Evolutionary conservation across 2,797 vertebrate species (phyloP).

Genomic region (Eulemur coronatus): DNA sequence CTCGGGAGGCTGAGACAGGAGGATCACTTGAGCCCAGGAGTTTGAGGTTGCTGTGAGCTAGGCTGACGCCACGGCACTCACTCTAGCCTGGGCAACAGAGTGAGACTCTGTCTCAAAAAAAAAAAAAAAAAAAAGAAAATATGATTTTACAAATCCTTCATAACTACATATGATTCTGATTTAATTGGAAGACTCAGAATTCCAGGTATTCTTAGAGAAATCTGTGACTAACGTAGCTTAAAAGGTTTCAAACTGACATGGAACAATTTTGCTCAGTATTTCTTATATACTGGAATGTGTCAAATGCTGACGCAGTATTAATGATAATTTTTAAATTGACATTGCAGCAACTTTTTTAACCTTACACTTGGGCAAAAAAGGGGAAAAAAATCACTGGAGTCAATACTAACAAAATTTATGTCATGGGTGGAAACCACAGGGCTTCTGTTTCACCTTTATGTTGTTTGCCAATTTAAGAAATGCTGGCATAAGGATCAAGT

Average conservation of each 20-base stretch:
- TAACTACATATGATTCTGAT: not conserved
- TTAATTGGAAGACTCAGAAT: slow-evolving; percentile 38
- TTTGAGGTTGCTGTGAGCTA: too few relatives aligned
- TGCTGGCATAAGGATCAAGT: not conserved
- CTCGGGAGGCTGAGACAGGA: too few relatives aligned
- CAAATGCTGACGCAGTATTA: slow-evolving; percentile 66
- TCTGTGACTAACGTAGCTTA: slow-evolving; percentile 61
- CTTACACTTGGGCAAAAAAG: slow-evolving; percentile 18
- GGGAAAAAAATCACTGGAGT: not conserved
- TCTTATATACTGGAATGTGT: slow-evolving; percentile 69
- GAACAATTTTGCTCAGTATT: slow-evolving; percentile 69
- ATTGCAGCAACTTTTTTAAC: slow-evolving; percentile 48
- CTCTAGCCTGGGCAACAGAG: too few relatives aligned
- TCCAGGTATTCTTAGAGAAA: slow-evolving; percentile 57
- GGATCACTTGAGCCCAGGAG: too few relatives aligned
- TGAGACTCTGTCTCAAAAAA: too few relatives aligned
- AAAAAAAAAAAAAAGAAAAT: too few relatives aligned
- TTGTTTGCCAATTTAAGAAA: not conserved
- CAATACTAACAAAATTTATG: slow-evolving; percentile 1
- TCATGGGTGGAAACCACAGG: not conserved
- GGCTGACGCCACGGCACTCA: too few relatives aligned
- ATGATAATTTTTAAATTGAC: slow-evolving; percentile 67
- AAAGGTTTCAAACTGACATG: slow-evolving; percentile 67
- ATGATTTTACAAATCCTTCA: not conserved
- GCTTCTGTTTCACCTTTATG: not conserved